A percentile compares a stretch with the other conserved stretches of the same genome.
phyloP scores from a whole-genome alignment of 2,888 invertebrate species.

The Rotaria socialis region DNA sequence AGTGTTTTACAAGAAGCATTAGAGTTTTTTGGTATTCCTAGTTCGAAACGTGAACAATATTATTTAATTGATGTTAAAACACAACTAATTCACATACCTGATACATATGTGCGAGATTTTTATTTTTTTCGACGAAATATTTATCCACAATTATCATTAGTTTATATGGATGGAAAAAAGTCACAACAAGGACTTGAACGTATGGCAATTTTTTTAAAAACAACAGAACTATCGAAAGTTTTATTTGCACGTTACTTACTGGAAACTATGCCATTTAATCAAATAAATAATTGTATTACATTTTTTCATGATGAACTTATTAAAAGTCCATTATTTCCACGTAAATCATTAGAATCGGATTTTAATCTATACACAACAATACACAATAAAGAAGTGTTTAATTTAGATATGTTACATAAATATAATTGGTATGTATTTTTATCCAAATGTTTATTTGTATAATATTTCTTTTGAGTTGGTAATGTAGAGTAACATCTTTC shows the following conservation, averaged over 20 bases:
- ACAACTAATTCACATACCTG: slow-evolving; percentile 93
- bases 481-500: no score
- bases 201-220: slow-evolving; percentile 64
- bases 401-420: slow-evolving; percentile 91
- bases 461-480: no score
- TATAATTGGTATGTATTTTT: slow-evolving; percentile 87
- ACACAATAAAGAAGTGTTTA: slow-evolving; percentile 54
- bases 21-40: slow-evolving; percentile 93
- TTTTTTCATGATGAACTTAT: slow-evolving; percentile 97
- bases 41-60: slow-evolving; percentile 78
- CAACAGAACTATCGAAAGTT: slow-evolving; percentile 89
- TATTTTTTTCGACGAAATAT: slow-evolving; percentile 93
- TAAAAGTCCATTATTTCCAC: slow-evolving; percentile 93
- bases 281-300: slow-evolving; percentile 66
- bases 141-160: slow-evolving; percentile 88
- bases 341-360: slow-evolving; percentile 93
- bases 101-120: slow-evolving; percentile 87
- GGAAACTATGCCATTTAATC: slow-evolving; percentile 41
- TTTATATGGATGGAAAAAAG: slow-evolving; percentile 84
- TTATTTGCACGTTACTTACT: slow-evolving; percentile 58
- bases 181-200: slow-evolving; percentile 75
- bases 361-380: slow-evolving; percentile 66
- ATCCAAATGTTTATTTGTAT: background rate
- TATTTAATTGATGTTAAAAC: slow-evolving; percentile 94
- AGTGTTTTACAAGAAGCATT: slow-evolving; percentile 88